Conservation (phyloP, 2,888 invertebrate genomes). For the Calameuta filiformis region DNA sequence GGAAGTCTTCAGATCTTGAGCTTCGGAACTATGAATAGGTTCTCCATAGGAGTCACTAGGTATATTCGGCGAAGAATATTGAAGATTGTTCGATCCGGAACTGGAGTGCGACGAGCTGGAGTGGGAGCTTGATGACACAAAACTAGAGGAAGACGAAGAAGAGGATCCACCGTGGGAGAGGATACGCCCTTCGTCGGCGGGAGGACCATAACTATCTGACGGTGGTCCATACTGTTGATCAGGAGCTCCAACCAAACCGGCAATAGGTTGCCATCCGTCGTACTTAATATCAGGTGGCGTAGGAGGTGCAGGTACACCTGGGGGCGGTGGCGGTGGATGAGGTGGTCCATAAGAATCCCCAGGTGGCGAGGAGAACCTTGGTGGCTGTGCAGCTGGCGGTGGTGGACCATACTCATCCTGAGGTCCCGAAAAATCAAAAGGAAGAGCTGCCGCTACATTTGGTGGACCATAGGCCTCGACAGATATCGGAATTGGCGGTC, state of each 20-base stretch:
- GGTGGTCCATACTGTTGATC: conserved; percentile 39
- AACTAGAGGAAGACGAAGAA: conserved; percentile 7
- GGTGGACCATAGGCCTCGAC: conserved; percentile 62
- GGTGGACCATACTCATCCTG: conserved; percentile 50
- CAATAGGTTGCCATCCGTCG: conserved; percentile 89
- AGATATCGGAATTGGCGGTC: conserved; percentile 51
- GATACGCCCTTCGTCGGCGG: conserved; percentile 7
- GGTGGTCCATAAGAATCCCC: conserved; percentile 71
- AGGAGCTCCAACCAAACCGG: conserved; percentile 70
- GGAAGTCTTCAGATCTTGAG: conserved; percentile 53
- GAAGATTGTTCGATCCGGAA: conserved; percentile 10
- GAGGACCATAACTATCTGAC: conserved; percentile 24
- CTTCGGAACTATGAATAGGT: conserved; percentile 63
- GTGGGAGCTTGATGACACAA: not conserved
- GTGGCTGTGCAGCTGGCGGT: conserved; percentile 26
- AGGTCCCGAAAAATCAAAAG: conserved; percentile 41
- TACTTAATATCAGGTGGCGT: conserved; percentile 81
- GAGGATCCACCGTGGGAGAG: conserved; percentile 11
- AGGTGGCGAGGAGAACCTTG: conserved; percentile 31
- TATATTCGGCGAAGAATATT: conserved; percentile 32
- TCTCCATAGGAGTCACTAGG: conserved; percentile 70
- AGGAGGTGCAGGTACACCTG: conserved; percentile 79
- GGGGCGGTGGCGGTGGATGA: conserved; percentile 72
- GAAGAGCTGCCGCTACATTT: conserved; percentile 27
- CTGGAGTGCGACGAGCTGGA: not conserved